These are phyloP conservation scores for Lissocephala sabroskyi DNA, from an alignment of 2,888 invertebrate genomes.

Conservation along the genomic window DNA sequence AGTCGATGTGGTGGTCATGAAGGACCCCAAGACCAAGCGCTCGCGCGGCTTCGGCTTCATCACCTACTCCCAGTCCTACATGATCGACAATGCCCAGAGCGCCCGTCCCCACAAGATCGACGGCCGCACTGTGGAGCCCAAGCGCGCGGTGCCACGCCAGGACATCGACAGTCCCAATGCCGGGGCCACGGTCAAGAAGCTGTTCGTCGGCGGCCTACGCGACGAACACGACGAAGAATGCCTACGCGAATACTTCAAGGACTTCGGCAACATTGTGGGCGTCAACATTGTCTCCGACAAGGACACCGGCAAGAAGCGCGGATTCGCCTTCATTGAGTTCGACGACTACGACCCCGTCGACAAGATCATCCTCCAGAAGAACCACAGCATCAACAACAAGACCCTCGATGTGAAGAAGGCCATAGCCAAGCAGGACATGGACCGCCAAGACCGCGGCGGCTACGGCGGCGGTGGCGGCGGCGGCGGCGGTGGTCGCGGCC, in stretches of 20 bases:
- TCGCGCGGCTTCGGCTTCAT: slow-evolving; percentile 99
- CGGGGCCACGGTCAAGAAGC: slow-evolving; percentile 93
- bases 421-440: slow-evolving; percentile 89
- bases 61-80: slow-evolving; percentile 91
- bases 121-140: slow-evolving; percentile 94
- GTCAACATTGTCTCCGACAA: slow-evolving; percentile 94
- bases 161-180: slow-evolving; percentile 94
- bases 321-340: slow-evolving; percentile 96
- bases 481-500: slow-evolving; percentile 68
- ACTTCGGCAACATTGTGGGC: slow-evolving; percentile 87
- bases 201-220: slow-evolving; percentile 94
- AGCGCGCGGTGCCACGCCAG: slow-evolving; percentile 94
- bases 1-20: slow-evolving; percentile 97
- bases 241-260: slow-evolving; percentile 84
- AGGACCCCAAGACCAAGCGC: slow-evolving; percentile 93
- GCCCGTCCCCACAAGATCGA: slow-evolving; percentile 94
- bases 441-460: slow-evolving; percentile 74
- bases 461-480: slow-evolving; percentile 75
- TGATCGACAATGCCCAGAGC: slow-evolving; percentile 97
- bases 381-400: slow-evolving; percentile 87
- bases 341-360: slow-evolving; percentile 98
- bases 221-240: slow-evolving; percentile 94
- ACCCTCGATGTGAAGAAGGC: slow-evolving; percentile 94
- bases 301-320: slow-evolving; percentile 92
- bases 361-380: slow-evolving; percentile 85